Percentiles rank a stretch among this genome's conserved stretches.
Evolutionary conservation across 2,888 invertebrate species (phyloP).

Genomic region (Seira musarum): DNA sequence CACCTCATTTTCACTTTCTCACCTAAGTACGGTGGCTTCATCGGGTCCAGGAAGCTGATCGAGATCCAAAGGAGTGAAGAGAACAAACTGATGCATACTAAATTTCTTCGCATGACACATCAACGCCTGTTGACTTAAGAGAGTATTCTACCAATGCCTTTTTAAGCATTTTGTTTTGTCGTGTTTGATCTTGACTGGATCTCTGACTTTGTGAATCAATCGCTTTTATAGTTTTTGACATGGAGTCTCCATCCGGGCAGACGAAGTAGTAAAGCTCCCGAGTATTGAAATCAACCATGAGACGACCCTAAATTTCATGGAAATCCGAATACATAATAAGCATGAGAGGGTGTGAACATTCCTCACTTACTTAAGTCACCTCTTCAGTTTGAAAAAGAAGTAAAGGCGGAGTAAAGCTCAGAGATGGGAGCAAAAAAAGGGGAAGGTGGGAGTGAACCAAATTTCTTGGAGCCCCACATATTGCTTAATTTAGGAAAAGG

Average conservation of each 20-base stretch:
- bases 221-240: conserved; percentile 36
- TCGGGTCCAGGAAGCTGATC: conserved; percentile 75
- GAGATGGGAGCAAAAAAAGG: too few species aligned
- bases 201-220: conserved; percentile 39
- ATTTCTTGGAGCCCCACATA: too few species aligned
- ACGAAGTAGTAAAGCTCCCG: conserved; percentile 61
- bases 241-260: conserved; percentile 59
- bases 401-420: too few species aligned
- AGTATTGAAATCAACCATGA: conserved; percentile 47
- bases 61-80: conserved; percentile 90
- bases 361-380: not conserved
- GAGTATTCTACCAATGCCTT: conserved; percentile 61
- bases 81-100: conserved; percentile 85
- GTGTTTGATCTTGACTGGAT: conserved; percentile 21
- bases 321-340: too few species aligned
- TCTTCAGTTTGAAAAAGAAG: too few species aligned
- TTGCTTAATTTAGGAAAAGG: too few species aligned
- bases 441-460: not conserved
- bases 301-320: conserved; percentile 48
- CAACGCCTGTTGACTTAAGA: conserved; percentile 81
- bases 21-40: conserved; percentile 78
- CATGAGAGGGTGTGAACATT: not conserved
- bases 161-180: conserved; percentile 33
- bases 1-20: too few species aligned
- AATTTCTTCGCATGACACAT: conserved; percentile 82